These are phyloP conservation scores for Helicolenus hilgendorfi DNA, from an alignment of 2,797 vertebrate species.

Conservation along the genomic window DNA sequence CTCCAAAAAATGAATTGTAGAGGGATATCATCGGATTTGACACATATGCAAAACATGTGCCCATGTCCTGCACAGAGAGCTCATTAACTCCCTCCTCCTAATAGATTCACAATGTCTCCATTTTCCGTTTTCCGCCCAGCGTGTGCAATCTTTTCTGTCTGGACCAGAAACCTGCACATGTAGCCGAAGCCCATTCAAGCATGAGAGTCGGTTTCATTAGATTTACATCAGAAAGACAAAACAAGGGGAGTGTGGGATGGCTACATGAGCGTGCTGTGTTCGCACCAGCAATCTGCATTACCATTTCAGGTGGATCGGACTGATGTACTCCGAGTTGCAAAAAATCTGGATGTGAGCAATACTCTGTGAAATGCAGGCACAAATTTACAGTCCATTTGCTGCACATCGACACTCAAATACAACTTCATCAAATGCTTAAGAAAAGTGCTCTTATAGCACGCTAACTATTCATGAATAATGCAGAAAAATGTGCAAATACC, in stretches of 20 bases:
- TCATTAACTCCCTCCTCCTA: conserved; percentile 61
- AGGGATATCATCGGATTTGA: conserved; percentile 47
- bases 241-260: conserved; percentile 37
- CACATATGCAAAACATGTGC: conserved; percentile 62
- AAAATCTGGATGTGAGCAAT: conserved; percentile 21
- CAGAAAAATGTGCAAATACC: not conserved
- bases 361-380: conserved; percentile 43
- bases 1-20: conserved; percentile 39
- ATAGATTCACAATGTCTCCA: conserved; percentile 65
- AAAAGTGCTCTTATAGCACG: not conserved
- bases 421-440: not conserved
- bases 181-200: conserved; percentile 36
- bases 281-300: conserved; percentile 36
- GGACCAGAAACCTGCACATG: conserved; percentile 50
- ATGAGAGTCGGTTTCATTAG: conserved; percentile 69
- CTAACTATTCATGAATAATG: not conserved
- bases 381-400: not conserved
- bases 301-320: conserved; percentile 52
- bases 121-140: conserved; percentile 29
- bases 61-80: conserved; percentile 43
- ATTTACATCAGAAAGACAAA: conserved; percentile 65
- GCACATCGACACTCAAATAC: not conserved
- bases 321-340: conserved; percentile 13
- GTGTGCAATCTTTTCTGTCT: conserved; percentile 45
- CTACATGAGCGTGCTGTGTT: conserved; percentile 45